These are phyloP conservation scores for Marasmarcha lunaedactyla DNA, from an alignment of 2,888 invertebrate species.

Conservation along the genomic window DNA sequence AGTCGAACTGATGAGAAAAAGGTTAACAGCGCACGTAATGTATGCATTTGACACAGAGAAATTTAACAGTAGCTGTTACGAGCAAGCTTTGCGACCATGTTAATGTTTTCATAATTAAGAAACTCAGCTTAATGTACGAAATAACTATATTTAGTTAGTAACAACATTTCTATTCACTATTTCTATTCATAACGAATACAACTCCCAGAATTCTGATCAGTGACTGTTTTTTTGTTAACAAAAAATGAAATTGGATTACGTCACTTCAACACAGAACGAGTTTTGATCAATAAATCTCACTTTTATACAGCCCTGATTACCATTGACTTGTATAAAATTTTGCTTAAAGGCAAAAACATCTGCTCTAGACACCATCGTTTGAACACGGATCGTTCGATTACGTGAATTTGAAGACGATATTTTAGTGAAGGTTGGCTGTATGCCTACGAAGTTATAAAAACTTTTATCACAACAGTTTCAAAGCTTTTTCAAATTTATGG, in stretches of 20 bases:
- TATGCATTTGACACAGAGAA: slow-evolving; percentile 10
- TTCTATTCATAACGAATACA: no score
- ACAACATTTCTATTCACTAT: no score
- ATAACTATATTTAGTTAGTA: no score
- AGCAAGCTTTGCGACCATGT: neutral
- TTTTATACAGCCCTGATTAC: slow-evolving; percentile 25
- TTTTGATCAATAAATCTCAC: slow-evolving; percentile 23
- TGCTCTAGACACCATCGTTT: neutral
- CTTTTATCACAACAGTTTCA: neutral
- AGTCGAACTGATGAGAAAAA: slow-evolving; percentile 53
- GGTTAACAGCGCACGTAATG: slow-evolving; percentile 29
- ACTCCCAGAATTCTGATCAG: no score
- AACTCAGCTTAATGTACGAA: no score
- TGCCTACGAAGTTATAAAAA: neutral
- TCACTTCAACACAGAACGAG: slow-evolving; percentile 24
- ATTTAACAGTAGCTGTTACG: slow-evolving; percentile 6
- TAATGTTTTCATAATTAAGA: neutral
- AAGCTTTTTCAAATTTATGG: no score
- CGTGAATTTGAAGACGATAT: neutral
- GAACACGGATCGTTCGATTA: neutral
- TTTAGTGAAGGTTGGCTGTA: neutral
- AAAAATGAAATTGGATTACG: no score
- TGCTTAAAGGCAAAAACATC: neutral
- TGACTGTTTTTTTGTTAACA: slow-evolving; percentile 4
- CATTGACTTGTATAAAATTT: slow-evolving; percentile 21